Base-by-base conservation (phyloP, 2,888 invertebrate species). In the Aleiodes testaceus region DNA sequence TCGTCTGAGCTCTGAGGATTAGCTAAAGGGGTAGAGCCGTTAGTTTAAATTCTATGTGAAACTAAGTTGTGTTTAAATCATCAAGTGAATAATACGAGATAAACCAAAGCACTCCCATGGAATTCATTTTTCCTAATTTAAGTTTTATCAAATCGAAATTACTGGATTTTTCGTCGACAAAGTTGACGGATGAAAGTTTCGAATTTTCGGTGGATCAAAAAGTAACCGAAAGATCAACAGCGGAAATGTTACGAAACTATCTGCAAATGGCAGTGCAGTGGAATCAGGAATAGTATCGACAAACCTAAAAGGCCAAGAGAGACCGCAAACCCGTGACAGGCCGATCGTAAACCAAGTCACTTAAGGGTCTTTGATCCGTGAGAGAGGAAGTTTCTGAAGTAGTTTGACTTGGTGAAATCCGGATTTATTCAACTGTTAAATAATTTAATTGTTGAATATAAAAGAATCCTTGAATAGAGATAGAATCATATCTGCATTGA, bases 311-410 rank as follows among this genome's bases (percentile, higher is more conserved):
- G 55, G 55, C 12, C 55, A 6, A 36, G 55, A 52, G 52, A 30
- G 55, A 55, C 55, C 59, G 11, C 59, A 59, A 42, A 59, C 3
- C 59, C 59, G 59, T 59, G 36, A 36, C 59, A 59, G 59, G 16
- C 36, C 42, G 36, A 59, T 59, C 59, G 59, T 59, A 36, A 59
- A 59, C 59, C 59, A 36, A 59, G 36, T 42, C 59, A 36, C 59
- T 59, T 59, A 42, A 59, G 18, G 36, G 16, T 59, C 59, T 59
- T 59, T 42, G 59, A 59, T 59, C 59, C 42, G 59, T 59, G 59
- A 59, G 59, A 59, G 26, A 42, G 59, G 36, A 42, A 36, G 16
- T 59, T 59, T 59, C 36, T 59, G 16, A 18, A 59, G 36, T 59
- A 59, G 36, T 59, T 59, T 18, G 42, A 18, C 42, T 36, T 59